Conservation (phyloP, 2,888 invertebrate genomes). For the Pardosa pseudoannulata region DNA sequence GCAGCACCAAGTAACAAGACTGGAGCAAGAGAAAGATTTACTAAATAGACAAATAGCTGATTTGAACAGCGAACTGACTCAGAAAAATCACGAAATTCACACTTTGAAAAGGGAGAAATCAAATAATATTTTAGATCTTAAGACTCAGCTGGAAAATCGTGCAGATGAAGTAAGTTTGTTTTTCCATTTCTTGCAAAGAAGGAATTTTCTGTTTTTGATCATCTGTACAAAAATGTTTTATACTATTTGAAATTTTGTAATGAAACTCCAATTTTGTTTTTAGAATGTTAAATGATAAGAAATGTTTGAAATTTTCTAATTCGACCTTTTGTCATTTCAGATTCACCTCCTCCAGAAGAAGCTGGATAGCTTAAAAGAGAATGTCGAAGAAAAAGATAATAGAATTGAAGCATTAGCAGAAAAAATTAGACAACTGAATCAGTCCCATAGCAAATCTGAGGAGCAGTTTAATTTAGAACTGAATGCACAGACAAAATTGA, state of each 20-base stretch:
- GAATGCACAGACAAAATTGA: slow-evolving; percentile 88
- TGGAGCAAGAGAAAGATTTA: slow-evolving; percentile 88
- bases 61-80: slow-evolving; percentile 85
- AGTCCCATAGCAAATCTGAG: slow-evolving; percentile 83
- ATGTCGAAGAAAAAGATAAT: slow-evolving; percentile 60
- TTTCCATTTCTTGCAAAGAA: background rate
- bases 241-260: too few relatives aligned
- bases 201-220: too few relatives aligned
- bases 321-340: background rate
- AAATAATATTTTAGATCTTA: slow-evolving; percentile 38
- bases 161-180: slow-evolving; percentile 36
- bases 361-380: slow-evolving; percentile 35
- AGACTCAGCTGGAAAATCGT: slow-evolving; percentile 42
- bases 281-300: too few relatives aligned
- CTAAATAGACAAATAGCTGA: slow-evolving; percentile 87
- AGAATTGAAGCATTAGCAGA: slow-evolving; percentile 83
- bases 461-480: slow-evolving; percentile 88
- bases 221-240: too few relatives aligned
- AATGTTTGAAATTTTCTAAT: too few relatives aligned
- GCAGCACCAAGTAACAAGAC: slow-evolving; percentile 83
- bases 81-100: slow-evolving; percentile 63
- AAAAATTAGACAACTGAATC: slow-evolving; percentile 85
- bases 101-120: slow-evolving; percentile 66
- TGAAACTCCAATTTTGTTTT: too few relatives aligned
- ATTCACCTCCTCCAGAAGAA: slow-evolving; percentile 28